These are phyloP conservation scores for Phragmatobia fuliginosa DNA, from an alignment of 2,888 invertebrate genomes.

Conservation along the genomic window DNA sequence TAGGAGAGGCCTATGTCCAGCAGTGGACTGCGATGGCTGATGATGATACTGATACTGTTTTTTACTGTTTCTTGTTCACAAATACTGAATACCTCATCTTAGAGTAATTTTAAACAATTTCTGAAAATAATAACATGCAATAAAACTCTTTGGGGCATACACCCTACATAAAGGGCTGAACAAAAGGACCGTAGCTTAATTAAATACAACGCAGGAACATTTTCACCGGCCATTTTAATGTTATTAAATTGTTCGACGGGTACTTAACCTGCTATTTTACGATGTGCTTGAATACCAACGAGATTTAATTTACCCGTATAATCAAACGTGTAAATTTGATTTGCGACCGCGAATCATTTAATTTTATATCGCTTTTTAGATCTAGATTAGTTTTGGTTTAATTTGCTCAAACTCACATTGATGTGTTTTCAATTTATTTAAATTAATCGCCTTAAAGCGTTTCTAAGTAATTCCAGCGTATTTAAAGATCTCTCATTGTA, in stretches of 20 bases:
- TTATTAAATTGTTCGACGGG: conserved; percentile 84
- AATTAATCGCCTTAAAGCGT: too few relatives aligned
- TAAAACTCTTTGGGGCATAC: conserved; percentile 70
- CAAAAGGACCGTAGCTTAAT: conserved; percentile 78
- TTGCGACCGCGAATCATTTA: conserved; percentile 27
- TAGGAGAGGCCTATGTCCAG: too few relatives aligned
- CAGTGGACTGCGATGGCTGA: too few relatives aligned
- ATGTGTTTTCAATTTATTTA: neutral
- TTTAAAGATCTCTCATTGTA: too few relatives aligned
- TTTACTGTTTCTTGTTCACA: neutral
- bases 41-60: too few relatives aligned
- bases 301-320: conserved; percentile 73
- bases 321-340: conserved; percentile 51
- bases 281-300: conserved; percentile 69
- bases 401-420: neutral
- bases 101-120: conserved; percentile 56
- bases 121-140: conserved; percentile 74
- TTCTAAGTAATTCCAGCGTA: too few relatives aligned
- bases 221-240: conserved; percentile 79
- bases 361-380: conserved; percentile 28
- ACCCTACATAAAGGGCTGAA: conserved; percentile 62
- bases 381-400: conserved; percentile 23
- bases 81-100: conserved; percentile 39
- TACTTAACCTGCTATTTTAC: conserved; percentile 76
- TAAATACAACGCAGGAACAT: conserved; percentile 78